Percentiles rank a stretch among this genome's conserved stretches.
Conservation (phyloP, 2,797 vertebrate species). For the Lepidocolaptes lacrymiger region DNA sequence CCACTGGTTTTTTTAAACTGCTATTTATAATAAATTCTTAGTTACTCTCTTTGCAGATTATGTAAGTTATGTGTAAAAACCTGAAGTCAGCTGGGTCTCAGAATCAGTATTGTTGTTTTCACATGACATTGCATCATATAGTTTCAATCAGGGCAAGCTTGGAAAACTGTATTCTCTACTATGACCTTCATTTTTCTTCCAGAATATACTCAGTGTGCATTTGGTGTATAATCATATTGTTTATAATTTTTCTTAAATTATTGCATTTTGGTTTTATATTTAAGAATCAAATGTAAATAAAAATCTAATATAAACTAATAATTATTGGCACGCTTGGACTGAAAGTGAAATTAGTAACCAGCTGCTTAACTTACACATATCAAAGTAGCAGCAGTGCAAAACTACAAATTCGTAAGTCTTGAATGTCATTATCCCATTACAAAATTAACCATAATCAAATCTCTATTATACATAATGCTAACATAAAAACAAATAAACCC, state of each 20-base stretch:
- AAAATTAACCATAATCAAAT: neutral
- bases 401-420: neutral
- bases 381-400: neutral
- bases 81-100: neutral
- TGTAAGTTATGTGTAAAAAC: neutral
- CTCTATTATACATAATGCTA: neutral
- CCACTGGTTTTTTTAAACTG: neutral
- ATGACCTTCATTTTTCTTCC: neutral
- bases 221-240: neutral
- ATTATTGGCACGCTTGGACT: neutral
- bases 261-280: neutral
- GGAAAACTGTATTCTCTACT: neutral
- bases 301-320: neutral
- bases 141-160: neutral
- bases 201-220: neutral
- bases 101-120: neutral
- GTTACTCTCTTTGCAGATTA: neutral
- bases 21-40: neutral
- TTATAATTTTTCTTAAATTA: neutral
- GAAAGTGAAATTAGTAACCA: neutral
- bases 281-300: neutral
- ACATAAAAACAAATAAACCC: neutral
- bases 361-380: neutral
- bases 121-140: neutral
- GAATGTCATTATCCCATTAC: neutral